Evolutionary conservation across 2,113 vertebrate genomes (phyloP), one percentile per base, ranked within the genome.

Genomic region (Neolamprologus modestus): DNA sequence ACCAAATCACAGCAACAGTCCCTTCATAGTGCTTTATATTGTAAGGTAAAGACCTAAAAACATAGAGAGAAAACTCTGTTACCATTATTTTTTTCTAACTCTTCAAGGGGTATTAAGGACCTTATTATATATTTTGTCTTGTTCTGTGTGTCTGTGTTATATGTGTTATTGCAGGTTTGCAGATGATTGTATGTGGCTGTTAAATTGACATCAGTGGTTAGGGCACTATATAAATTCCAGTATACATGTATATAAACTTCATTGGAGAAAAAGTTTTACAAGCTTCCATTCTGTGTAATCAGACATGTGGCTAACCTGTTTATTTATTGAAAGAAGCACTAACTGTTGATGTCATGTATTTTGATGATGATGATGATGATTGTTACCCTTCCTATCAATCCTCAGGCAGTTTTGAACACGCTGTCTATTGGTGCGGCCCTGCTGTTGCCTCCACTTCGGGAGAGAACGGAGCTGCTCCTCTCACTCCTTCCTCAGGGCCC

Each of bases 401-500:
- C 57, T 85, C 92, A 99, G 99, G 98, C 98, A 4, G 98, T 99
- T 91, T 97, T 99, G 95, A 98, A 97, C 94, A 99, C 98, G 1
- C 94, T 99, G 37, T 99, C 98, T 84, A 98, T 99, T 11, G 99
- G 99, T 91, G 98, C 98, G 3, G 98, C 98, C 26, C 97, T 99
- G 96, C 94, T 99, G 8, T 96, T 99, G 94, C 99, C 99, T 92
- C 98, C 99, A 4, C 95, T 99, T 92, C 96, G 98, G 93, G 98
- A 99, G 94, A 97, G 99, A 84, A 99, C 98, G 93, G 98, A 99
- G 83, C 96, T 99, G 90, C 97, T 99, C 6, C 98, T 99, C 92
- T 99, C 98, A 59, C 98, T 99, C 86, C 95, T 99, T 86, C 99
- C 99, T 83, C 98, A 99, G 94, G 98, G 99, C 84, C 98, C 98